phyloP scores from a whole-genome alignment of 2,797 vertebrate species.

The Naso thynnoides region DNA sequence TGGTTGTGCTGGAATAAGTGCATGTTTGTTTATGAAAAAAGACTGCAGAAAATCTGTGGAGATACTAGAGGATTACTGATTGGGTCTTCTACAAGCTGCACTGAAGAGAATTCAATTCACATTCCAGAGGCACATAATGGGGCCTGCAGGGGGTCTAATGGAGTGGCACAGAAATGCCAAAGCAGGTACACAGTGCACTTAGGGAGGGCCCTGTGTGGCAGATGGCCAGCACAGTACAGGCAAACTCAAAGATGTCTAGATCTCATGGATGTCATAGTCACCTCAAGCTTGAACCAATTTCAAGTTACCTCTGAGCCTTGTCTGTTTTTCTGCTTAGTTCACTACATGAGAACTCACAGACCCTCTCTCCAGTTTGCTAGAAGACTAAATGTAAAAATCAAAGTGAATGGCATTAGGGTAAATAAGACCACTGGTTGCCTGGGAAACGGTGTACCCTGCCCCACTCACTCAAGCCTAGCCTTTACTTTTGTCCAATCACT shows the following conservation, averaged over 20 bases:
- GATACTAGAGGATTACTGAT: conserved; percentile 78
- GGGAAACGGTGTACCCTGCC: conserved; percentile 85
- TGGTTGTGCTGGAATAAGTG: conserved; percentile 60
- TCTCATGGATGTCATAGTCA: conserved; percentile 56
- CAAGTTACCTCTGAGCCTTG: conserved; percentile 18
- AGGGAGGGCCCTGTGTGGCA: conserved; percentile 66
- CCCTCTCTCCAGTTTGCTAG: conserved; percentile 70
- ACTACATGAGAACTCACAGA: conserved; percentile 66
- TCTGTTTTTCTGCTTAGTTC: conserved; percentile 58
- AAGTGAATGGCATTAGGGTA: conserved; percentile 89
- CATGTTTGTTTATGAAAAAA: conserved; percentile 71
- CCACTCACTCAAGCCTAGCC: conserved; percentile 84
- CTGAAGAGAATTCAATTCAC: conserved; percentile 82
- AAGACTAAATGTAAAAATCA: conserved; percentile 88
- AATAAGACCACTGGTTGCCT: conserved; percentile 88
- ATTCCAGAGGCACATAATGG: conserved; percentile 82
- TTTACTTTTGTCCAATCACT: conserved; percentile 88
- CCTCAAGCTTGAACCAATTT: conserved; percentile 37
- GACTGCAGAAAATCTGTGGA: conserved; percentile 74
- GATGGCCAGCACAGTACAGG: conserved; percentile 70
- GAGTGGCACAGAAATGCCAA: conserved; percentile 73
- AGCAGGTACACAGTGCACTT: conserved; percentile 76
- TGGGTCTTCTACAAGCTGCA: conserved; percentile 77
- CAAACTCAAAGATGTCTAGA: conserved; percentile 59
- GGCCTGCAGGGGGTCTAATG: conserved; percentile 78